A percentile compares a stretch with the other conserved stretches of the same genome.
Evolutionary conservation across 2,113 vertebrate species (phyloP).

Genomic region (Alethe castanea): DNA sequence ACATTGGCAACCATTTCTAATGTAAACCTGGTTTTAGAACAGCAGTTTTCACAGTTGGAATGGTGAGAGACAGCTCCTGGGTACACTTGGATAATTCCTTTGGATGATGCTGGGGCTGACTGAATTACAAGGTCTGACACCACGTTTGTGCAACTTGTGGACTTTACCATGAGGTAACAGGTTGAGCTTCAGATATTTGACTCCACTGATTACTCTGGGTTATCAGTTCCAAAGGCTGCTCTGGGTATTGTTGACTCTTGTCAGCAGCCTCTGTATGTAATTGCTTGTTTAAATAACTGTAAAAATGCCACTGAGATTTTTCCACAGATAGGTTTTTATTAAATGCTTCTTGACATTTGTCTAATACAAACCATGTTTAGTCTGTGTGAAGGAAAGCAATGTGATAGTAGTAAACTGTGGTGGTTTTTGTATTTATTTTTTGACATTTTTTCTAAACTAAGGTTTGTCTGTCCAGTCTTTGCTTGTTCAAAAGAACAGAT

Average conservation of each 20-base stretch:
- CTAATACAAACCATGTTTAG: not conserved
- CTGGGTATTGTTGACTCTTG: not conserved
- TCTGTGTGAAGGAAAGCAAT: not conserved
- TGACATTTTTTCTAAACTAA: not conserved
- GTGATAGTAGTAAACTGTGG: not conserved
- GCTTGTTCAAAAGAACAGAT: not conserved
- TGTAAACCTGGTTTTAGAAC: not conserved
- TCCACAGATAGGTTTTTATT: not conserved
- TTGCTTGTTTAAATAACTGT: not conserved
- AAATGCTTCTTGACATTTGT: not conserved
- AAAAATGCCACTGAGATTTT: not conserved
- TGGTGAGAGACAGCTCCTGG: not conserved
- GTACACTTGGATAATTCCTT: not conserved
- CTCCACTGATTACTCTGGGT: not conserved
- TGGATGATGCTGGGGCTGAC: not conserved
- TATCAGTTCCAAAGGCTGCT: not conserved
- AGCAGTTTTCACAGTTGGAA: not conserved
- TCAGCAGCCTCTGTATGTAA: not conserved
- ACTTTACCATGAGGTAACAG: not conserved
- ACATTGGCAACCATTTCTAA: not conserved
- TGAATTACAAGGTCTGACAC: not conserved
- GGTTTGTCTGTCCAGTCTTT: not conserved
- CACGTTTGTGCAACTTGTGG: not conserved
- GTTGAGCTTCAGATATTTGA: not conserved
- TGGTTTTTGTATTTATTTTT: not conserved